Base-by-base conservation (phyloP, 2,113 vertebrate genomes). In the Anolis carolinensis region DNA sequence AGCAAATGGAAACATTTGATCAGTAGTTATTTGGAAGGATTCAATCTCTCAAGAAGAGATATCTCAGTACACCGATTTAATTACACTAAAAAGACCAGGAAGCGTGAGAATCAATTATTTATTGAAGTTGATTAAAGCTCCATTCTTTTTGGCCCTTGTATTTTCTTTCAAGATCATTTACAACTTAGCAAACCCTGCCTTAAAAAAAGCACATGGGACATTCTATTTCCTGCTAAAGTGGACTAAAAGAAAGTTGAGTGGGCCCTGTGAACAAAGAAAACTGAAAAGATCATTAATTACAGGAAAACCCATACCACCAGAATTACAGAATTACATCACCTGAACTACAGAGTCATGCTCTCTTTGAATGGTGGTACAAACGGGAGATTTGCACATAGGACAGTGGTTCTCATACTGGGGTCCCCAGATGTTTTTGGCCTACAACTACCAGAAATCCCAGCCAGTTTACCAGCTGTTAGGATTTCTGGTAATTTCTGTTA, bases 91-190 rank as follows among this genome's bases (percentile, higher is more conserved):
- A 90, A 88, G 50, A 87, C 89, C 88, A 92, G n/a, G 65, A 87
- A 88, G 91, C 91, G 75, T 55, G 93, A 87, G 86, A 93, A 87
- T 91, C 81, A 90, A 91, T 94, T 90, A 95, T 93, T 93, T 88
- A 91, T 81, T 86, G 87, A 88, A 88, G 63, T 32, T 2, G 7
- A 39, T 75, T 91, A 91, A 89, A 85, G 89, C 86, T 87, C 86
- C 55, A 50, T 83, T 85, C 76, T 89, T 89, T 44, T 89, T 36
- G 78, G 63, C 71, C 79, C 79, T 27, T 0, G 88, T 92, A 90
- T 94, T 93, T 90, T 85, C 89, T 93, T 96, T 94, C 93, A 91
- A 94, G 90, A 94, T 91, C 88, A 86, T 83, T 92, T 89, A 95
- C 88, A 82, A 59, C 88, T 88, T 86, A 50, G 63, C 83, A 81